Percentiles rank a stretch among this genome's conserved stretches.
Conservation (phyloP, 2,797 vertebrate genomes). For the Melanotaenia boesemani region DNA sequence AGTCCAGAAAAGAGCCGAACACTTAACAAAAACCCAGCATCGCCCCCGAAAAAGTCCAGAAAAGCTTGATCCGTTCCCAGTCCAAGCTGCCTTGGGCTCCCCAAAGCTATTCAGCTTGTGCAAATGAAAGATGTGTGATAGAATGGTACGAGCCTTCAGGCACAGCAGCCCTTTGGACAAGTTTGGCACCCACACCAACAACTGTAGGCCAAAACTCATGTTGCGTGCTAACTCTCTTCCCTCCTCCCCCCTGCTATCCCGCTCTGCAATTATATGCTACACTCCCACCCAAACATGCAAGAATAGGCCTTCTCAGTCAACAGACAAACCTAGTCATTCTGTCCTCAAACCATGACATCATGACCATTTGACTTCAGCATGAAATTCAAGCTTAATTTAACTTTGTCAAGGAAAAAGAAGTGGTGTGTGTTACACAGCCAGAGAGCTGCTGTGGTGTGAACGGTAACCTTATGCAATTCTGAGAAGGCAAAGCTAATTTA, state of each 20-base stretch:
- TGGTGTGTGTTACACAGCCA: constrained; percentile 71
- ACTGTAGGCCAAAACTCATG: constrained; percentile 80
- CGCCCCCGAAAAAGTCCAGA: constrained; percentile 52
- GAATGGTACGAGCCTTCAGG: constrained; percentile 64
- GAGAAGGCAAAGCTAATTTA: constrained; percentile 55
- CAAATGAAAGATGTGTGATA: constrained; percentile 81
- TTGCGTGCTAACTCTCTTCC: constrained; percentile 82
- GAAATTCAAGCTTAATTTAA: constrained; percentile 84
- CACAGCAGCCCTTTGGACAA: constrained; percentile 81
- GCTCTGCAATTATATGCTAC: constrained; percentile 84
- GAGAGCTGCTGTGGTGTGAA: constrained; percentile 60
- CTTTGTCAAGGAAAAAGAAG: constrained; percentile 68
- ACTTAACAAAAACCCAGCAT: constrained; percentile 52
- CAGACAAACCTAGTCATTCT: constrained; percentile 85
- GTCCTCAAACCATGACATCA: constrained; percentile 85
- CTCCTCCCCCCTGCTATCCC: constrained; percentile 81
- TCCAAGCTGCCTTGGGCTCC: constrained; percentile 70
- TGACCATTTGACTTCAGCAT: constrained; percentile 82
- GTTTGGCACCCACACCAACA: constrained; percentile 75
- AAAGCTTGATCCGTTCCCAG: constrained; percentile 57
- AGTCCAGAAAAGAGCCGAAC: constrained; percentile 55
- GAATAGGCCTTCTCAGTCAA: constrained; percentile 85
- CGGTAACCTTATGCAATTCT: constrained; percentile 59
- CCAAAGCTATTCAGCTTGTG: constrained; percentile 76
- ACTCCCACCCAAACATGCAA: constrained; percentile 85